These are phyloP conservation scores for Disparrhopalites patrizii DNA, from an alignment of 2,888 invertebrate species.

Conservation along the genomic window DNA sequence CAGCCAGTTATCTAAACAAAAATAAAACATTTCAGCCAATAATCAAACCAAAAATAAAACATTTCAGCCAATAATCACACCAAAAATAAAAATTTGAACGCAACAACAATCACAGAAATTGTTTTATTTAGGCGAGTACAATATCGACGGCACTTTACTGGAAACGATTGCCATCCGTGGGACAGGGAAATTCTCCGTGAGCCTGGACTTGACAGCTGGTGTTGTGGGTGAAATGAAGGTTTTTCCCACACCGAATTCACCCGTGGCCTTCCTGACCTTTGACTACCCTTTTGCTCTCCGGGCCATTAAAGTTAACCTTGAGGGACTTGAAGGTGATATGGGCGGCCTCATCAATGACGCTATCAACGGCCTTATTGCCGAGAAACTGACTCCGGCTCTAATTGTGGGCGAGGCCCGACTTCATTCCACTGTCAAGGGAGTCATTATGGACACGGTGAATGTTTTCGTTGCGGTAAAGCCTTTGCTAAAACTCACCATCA, in stretches of 20 bases:
- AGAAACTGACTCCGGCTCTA: neutral
- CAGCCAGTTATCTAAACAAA: too few species aligned
- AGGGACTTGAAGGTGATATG: constrained; percentile 28
- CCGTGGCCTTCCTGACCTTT: neutral
- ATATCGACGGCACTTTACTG: neutral
- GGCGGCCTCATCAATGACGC: constrained; percentile 21
- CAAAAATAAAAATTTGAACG: too few species aligned
- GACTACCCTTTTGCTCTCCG: neutral
- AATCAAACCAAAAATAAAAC: too few species aligned
- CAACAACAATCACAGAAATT: too few species aligned
- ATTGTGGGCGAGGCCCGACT: neutral
- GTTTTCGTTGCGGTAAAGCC: neutral
- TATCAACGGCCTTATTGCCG: constrained; percentile 6
- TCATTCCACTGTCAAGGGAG: neutral
- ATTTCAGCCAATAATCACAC: too few species aligned
- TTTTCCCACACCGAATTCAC: neutral
- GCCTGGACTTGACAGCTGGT: neutral
- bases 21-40: too few species aligned
- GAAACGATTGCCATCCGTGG: neutral
- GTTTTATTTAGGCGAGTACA: neutral
- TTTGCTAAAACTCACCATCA: too few species aligned
- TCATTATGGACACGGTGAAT: neutral
- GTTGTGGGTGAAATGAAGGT: neutral
- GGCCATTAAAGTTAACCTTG: constrained; percentile 18
- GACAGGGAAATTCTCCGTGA: neutral